phyloP scores from a whole-genome alignment of 2,797 vertebrate genomes.

The Coluber constrictor region DNA sequence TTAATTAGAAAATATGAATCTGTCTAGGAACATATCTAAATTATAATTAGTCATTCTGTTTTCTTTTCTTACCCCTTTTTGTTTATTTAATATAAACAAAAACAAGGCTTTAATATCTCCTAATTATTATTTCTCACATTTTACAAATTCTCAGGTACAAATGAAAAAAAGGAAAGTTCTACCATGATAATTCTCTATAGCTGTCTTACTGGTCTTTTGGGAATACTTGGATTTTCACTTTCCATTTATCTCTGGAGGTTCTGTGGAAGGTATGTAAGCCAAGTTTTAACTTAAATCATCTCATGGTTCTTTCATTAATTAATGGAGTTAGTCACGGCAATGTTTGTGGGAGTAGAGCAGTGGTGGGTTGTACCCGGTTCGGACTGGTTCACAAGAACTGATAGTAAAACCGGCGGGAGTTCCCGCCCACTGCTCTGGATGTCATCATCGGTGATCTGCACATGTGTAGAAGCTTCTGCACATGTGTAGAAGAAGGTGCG shows the following conservation, averaged over 20 bases:
- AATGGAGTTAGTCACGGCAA: not conserved
- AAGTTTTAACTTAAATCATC: not conserved
- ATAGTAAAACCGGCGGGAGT: too few relatives aligned
- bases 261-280: slow-evolving; percentile 47
- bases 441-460: too few relatives aligned
- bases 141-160: not conserved
- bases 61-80: slow-evolving; percentile 20
- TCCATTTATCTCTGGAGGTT: slow-evolving; percentile 26
- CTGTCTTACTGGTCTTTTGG: slow-evolving; percentile 23
- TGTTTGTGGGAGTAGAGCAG: not conserved
- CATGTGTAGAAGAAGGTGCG: too few relatives aligned
- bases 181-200: slow-evolving; percentile 3
- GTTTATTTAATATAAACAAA: not conserved
- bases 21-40: not conserved
- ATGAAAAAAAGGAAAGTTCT: not conserved
- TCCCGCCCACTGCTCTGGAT: too few relatives aligned
- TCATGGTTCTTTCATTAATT: not conserved
- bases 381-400: too few relatives aligned
- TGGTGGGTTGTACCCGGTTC: too few relatives aligned
- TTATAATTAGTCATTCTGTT: not conserved
- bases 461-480: too few relatives aligned
- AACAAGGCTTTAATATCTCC: fast-evolving
- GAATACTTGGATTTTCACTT: slow-evolving; percentile 14
- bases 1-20: not conserved
- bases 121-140: not conserved